These are phyloP conservation scores for Tragulus kanchil DNA, from an alignment of 2,113 vertebrate genomes.

Conservation along the genomic window DNA sequence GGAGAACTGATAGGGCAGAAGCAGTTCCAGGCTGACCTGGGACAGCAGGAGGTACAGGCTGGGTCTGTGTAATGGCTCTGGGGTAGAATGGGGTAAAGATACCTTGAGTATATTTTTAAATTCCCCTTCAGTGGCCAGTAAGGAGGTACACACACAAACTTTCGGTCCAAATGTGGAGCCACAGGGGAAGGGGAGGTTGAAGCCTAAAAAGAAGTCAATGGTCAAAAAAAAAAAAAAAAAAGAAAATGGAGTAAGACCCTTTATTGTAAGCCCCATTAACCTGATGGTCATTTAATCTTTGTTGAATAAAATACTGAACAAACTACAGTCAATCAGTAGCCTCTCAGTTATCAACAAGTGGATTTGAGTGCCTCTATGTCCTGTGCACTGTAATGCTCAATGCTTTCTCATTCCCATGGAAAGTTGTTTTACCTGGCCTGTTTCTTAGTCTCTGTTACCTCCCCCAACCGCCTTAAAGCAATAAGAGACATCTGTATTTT, in stretches of 20 bases:
- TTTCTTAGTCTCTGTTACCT: background rate
- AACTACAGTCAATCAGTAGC: background rate
- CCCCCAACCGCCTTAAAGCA: background rate
- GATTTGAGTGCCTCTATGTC: background rate
- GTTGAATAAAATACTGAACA: background rate
- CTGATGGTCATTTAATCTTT: background rate
- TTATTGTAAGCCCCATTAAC: background rate
- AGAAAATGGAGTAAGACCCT: background rate
- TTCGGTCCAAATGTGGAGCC: background rate
- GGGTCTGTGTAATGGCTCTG: background rate
- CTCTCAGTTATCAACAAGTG: background rate
- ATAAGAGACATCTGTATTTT: background rate
- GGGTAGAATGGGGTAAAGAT: background rate
- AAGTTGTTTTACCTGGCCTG: background rate
- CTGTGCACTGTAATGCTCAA: background rate
- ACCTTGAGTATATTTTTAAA: background rate
- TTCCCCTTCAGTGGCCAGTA: background rate
- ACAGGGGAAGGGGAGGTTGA: background rate
- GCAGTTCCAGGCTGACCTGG: background rate
- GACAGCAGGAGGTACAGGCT: background rate
- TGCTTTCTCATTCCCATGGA: background rate
- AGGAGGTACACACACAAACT: too few species aligned
- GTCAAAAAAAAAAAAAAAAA: background rate
- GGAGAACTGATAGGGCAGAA: background rate
- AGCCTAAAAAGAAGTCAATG: background rate